Percentiles rank a stretch among this genome's conserved stretches.
Conservation (phyloP, 1,140 invertebrate genomes). For the Hesperophylax magnus region DNA sequence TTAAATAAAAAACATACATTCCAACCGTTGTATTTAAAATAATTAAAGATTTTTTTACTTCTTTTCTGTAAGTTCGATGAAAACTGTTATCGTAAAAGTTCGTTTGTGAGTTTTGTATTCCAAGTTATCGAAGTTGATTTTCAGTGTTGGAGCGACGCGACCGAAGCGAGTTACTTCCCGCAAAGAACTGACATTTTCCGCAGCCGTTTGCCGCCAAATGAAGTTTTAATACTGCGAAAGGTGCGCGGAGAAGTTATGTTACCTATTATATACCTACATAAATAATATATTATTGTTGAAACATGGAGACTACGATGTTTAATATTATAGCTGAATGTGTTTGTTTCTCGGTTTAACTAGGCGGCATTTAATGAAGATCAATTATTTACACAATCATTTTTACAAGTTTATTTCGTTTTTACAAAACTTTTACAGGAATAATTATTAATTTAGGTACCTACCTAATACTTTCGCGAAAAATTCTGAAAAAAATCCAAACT, state of each 20-base stretch:
- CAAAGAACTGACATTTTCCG: slow-evolving; percentile 34
- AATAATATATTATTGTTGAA: no score
- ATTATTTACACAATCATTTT: slow-evolving; percentile 3
- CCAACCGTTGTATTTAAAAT: no score
- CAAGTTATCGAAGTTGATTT: not conserved
- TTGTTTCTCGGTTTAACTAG: not conserved
- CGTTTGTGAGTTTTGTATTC: not conserved
- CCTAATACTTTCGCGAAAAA: no score
- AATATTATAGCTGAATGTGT: not conserved
- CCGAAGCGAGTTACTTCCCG: slow-evolving; percentile 1
- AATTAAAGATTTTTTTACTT: no score
- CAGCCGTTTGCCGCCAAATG: slow-evolving; percentile 23
- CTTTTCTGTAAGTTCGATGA: no score
- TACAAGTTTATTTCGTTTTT: not conserved
- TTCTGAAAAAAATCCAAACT: no score
- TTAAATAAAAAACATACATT: no score
- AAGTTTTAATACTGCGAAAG: not conserved
- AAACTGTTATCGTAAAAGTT: no score
- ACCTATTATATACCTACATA: no score
- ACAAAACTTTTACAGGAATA: no score
- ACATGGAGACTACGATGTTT: no score
- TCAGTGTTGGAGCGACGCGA: slow-evolving; percentile 18
- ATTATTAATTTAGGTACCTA: no score
- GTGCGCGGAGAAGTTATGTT: not conserved
- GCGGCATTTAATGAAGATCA: slow-evolving; percentile 2